Base-by-base conservation (phyloP, 2,888 invertebrate species). In the Eupithecia tripunctaria region DNA sequence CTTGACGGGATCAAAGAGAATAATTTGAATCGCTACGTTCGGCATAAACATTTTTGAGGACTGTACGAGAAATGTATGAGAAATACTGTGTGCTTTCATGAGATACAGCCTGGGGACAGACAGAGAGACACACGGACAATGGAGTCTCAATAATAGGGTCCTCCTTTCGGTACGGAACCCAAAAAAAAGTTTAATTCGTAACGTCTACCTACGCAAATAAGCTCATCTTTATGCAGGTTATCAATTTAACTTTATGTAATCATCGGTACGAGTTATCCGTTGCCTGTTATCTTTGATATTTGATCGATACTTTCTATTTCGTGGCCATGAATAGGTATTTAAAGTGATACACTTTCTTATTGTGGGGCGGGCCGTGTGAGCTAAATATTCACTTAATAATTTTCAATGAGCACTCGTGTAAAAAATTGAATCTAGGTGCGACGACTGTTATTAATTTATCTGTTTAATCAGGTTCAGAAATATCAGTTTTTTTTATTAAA, bases 271-370 rank as follows among this genome's bases (percentile, higher is more conserved):
- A 36, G 43, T 41, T 47, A 62, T 43, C 38, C n/a, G 10, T n/a
- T 43, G 64, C 2, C 59, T 59, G 64, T 32, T 72, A 68, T 60
- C 36, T n/a, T 63, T 15, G 62, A 32, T 60, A 72, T 63, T 47
- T 72, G 74, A 76, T 77, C 76, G 25, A 56, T 56, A 5, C 78
- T 79, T 79, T 79, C 78, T 67, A 76, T 69, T 74, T 77, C 74
- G 56, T 41, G 66, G 72, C 73, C 72, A 73, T 72, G 72, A 74
- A 70, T 70, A 70, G 72, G 29, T 51, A 70, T 78, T 76, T 73
- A 76, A 76, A 76, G 73, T 74, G 71, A 68, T 72, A 74, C 75
- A 75, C 79, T 82, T 80, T 78, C 80, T 77, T 77, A 73, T 67
- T 70, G 60, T 29, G 43, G 70, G 65, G n/a, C n/a, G n/a, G n/a